Base-by-base conservation (phyloP, 2,888 invertebrate species). In the Unio pictorum region DNA sequence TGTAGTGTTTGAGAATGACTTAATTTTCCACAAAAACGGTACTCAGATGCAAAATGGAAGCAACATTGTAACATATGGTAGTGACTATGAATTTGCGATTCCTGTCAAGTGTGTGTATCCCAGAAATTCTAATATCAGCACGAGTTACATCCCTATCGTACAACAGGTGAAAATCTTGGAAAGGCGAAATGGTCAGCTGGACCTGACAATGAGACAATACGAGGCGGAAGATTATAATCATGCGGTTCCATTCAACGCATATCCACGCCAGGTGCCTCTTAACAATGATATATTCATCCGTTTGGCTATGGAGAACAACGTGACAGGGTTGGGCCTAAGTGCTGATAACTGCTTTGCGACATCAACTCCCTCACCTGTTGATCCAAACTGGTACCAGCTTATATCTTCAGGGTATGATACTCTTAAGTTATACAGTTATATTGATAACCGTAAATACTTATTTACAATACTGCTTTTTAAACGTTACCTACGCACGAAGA, bases 41-140 rank as follows among this genome's bases (percentile, higher is more conserved):
- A 57, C 69, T 63, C 56, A 30, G 45, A 57, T 8, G 18, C 55
- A 28, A 26, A 30, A 34, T 15, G 23, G 8, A 15, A 15, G 26
- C 20, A 54, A 58, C 11, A 59, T 64, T 54, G 61, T 78, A 8
- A 73, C 76, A 3, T 72, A 69, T 56, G 78, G 78, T 6, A 76
- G 74, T 15, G 73, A 70, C 20, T 73, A 72, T 61, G 74, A 76
- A 17, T 74, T 72, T 4, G 72, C 75, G 23, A 76, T 80, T 60
- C 78, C 78, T 6, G 77, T 80, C 11, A 74, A 76, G 57, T 80
- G 80, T 63, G 69, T 80, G 28, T 80, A 80, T 60, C 74, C 80
- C 6, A 66, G 78, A 34, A 58, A 65, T 57, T 66, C 71, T 28
- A 73, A 69, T 30, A 57, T 74, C 4, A 70, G 72, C 6, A 56